Percentiles rank a stretch among this genome's conserved stretches.
phyloP scores from a whole-genome alignment of 2,888 invertebrate species.

The Acanthosepion lycidas region DNA sequence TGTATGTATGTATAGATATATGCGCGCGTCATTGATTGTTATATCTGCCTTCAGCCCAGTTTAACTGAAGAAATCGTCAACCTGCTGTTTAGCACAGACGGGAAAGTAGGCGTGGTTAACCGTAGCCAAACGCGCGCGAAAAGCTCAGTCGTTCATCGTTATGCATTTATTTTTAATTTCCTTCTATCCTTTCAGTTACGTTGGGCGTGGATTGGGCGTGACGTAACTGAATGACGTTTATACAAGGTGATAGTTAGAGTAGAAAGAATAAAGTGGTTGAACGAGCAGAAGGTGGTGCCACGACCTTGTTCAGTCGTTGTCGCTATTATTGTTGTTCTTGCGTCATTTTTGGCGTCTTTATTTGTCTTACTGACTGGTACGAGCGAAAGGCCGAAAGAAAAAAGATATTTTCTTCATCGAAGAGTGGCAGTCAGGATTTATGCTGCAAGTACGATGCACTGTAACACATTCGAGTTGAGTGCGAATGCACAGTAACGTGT shows the following conservation, averaged over 20 bases:
- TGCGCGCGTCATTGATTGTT: neutral
- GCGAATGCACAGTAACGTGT: neutral
- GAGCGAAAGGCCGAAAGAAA: neutral
- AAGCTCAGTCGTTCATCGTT: neutral
- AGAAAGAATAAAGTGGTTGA: neutral
- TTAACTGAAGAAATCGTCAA: neutral
- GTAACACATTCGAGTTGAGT: neutral
- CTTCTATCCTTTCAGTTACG: neutral
- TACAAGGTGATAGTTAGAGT: neutral
- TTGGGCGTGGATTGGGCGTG: neutral
- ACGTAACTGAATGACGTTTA: conserved; percentile 1
- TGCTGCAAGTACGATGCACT: neutral
- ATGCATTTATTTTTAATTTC: neutral
- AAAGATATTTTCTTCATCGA: neutral
- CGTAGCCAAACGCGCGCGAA: neutral
- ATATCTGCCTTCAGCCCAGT: neutral
- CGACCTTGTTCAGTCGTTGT: neutral
- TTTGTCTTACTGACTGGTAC: neutral
- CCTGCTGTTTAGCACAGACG: neutral
- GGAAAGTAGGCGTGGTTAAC: neutral
- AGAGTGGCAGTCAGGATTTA: neutral
- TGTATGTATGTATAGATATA: neutral
- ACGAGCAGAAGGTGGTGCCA: neutral
- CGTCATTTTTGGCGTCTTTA: neutral
- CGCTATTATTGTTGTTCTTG: neutral